Percentiles rank a stretch among this genome's conserved stretches.
phyloP scores from a whole-genome alignment of 2,797 vertebrate genomes.

The Spondyliosoma cantharus region DNA sequence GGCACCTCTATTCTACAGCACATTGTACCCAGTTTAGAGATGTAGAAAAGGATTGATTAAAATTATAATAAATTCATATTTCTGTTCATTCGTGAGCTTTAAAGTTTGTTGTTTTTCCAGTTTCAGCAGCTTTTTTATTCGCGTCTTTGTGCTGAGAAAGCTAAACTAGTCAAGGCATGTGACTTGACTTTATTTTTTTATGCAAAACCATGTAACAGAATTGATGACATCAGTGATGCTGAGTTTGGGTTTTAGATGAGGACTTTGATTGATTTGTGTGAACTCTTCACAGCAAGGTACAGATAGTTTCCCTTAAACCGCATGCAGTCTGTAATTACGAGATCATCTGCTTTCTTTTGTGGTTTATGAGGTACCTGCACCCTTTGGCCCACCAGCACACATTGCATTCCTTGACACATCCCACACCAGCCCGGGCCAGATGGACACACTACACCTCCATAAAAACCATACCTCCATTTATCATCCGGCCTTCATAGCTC shows the following conservation, averaged over 20 bases:
- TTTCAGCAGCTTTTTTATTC: too few relatives aligned
- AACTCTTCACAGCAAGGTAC: constrained; percentile 23
- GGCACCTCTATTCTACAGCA: too few relatives aligned
- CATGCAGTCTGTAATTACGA: constrained; percentile 52
- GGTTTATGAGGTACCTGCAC: constrained; percentile 55
- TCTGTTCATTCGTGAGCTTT: not conserved
- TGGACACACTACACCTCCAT: constrained; percentile 59
- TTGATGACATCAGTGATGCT: not conserved
- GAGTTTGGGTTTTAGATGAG: not conserved
- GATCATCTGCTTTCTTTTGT: constrained; percentile 48
- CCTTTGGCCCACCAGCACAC: constrained; percentile 38
- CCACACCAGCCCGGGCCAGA: constrained; percentile 54
- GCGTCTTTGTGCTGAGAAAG: not conserved
- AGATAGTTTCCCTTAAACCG: constrained; percentile 23
- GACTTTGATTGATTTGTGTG: constrained; percentile 18
- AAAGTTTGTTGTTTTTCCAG: too few relatives aligned
- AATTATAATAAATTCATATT: too few relatives aligned
- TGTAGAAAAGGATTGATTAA: too few relatives aligned
- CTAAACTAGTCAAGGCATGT: not conserved
- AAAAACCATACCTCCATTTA: constrained; percentile 65
- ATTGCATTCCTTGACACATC: constrained; percentile 57
- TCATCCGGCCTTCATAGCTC: constrained; percentile 47
- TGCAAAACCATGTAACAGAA: not conserved
- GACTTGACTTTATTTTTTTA: not conserved
- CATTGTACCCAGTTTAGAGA: not conserved